phyloP scores from a whole-genome alignment of 2,888 invertebrate genomes.

The Tachystola acroxantha region DNA sequence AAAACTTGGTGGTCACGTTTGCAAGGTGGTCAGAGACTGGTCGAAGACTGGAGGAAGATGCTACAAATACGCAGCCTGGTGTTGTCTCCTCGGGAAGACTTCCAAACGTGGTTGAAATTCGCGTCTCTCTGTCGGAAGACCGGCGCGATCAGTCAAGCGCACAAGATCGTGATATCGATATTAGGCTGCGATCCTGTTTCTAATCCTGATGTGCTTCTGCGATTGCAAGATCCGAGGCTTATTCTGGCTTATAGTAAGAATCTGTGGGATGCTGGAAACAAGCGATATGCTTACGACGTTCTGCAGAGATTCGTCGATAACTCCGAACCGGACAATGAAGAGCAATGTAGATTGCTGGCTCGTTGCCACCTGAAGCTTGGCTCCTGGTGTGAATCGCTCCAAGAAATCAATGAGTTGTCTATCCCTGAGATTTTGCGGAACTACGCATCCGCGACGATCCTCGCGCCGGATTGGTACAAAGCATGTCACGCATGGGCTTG shows the following conservation, averaged over 20 bases:
- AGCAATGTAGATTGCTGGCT: conserved; percentile 78
- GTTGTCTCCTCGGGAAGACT: conserved; percentile 93
- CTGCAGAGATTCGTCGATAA: conserved; percentile 86
- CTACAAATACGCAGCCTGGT: conserved; percentile 97
- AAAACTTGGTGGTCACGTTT: conserved; percentile 97
- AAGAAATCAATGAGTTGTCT: conserved; percentile 88
- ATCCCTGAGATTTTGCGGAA: conserved; percentile 86
- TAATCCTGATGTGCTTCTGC: conserved; percentile 82
- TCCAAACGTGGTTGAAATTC: conserved; percentile 97
- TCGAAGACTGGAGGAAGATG: conserved; percentile 99
- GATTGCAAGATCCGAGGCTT: conserved; percentile 89
- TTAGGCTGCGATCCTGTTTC: conserved; percentile 87
- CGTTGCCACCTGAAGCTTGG: conserved; percentile 96
- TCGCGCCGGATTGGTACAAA: conserved; percentile 94
- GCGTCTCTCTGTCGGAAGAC: conserved; percentile 97
- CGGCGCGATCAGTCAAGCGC: conserved; percentile 91
- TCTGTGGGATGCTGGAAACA: conserved; percentile 91
- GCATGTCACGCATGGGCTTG: conserved; percentile 99
- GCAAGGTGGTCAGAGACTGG: conserved; percentile 95
- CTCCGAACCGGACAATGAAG: conserved; percentile 69
- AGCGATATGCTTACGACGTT: conserved; percentile 86
- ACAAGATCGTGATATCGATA: conserved; percentile 94
- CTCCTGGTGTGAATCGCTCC: conserved; percentile 94
- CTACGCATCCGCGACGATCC: conserved; percentile 89
- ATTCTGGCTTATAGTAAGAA: conserved; percentile 97